phyloP scores from a whole-genome alignment of 2,888 invertebrate species.

The Synergus umbraculus region DNA sequence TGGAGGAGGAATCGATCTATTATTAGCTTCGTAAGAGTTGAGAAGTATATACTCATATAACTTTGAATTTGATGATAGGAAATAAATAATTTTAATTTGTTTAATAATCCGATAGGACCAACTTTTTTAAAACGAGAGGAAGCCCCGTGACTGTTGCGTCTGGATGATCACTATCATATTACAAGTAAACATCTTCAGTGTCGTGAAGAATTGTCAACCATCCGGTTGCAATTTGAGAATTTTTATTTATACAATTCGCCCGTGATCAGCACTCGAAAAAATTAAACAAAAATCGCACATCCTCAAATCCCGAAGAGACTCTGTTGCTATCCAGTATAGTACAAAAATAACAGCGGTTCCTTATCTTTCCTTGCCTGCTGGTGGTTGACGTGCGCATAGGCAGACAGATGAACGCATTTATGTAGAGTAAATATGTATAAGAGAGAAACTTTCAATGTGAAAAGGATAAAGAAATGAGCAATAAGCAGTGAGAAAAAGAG shows the following conservation, averaged over 20 bases:
- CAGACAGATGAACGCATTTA: conserved; percentile 30
- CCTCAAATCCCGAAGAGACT: conserved; percentile 57
- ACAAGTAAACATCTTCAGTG: neutral
- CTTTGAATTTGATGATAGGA: too few relatives aligned
- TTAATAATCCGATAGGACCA: too few relatives aligned
- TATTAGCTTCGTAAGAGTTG: too few relatives aligned
- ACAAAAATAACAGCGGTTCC: conserved; percentile 69
- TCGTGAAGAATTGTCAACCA: neutral
- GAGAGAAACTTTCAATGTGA: neutral
- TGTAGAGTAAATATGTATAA: conserved; percentile 19
- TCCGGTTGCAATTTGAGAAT: neutral
- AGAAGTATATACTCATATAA: too few relatives aligned
- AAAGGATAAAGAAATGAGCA: neutral
- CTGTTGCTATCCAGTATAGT: conserved; percentile 71
- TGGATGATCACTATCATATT: neutral
- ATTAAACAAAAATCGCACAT: conserved; percentile 5
- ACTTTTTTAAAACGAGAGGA: too few relatives aligned
- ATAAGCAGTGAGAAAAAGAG: conserved; percentile 21
- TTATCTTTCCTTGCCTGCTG: conserved; percentile 64
- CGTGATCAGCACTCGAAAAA: neutral
- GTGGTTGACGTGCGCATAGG: conserved; percentile 46
- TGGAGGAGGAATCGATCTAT: neutral
- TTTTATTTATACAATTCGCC: neutral
- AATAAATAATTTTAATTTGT: too few relatives aligned
- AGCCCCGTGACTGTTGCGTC: neutral